Percentiles rank a stretch among this genome's conserved stretches.
Evolutionary conservation across 92 coral and sea anemone genomes (phyloP).

Genomic region (Isaurus tuberculatus): DNA sequence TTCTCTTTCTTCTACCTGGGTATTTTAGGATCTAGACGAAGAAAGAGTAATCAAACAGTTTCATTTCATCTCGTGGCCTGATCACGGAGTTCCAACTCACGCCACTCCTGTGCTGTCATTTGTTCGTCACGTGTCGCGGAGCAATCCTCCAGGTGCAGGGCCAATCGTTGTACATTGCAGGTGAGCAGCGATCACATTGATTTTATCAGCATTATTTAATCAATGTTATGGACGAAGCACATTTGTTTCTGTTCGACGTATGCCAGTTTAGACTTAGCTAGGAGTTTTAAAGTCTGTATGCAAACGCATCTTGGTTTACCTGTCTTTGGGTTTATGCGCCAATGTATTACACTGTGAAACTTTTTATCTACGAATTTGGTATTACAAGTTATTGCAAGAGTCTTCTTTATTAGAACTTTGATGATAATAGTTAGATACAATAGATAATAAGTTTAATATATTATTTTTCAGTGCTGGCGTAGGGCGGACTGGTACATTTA

Average conservation of each 20-base stretch:
- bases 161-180: conserved; percentile 94
- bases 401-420: too few relatives aligned
- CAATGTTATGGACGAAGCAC: neutral
- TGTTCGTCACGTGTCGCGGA: conserved; percentile 76
- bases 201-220: neutral
- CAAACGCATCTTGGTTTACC: too few relatives aligned
- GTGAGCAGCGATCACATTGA: conserved; percentile 39
- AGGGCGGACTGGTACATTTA: conserved; percentile 95
- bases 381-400: too few relatives aligned
- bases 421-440: too few relatives aligned
- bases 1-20: too few relatives aligned
- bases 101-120: conserved; percentile 90
- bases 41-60: conserved; percentile 84
- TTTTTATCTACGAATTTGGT: too few relatives aligned
- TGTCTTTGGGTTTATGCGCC: too few relatives aligned
- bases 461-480: conserved; percentile 90
- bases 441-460: too few relatives aligned
- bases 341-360: too few relatives aligned
- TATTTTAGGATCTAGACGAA: conserved; percentile 70
- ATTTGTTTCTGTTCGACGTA: too few relatives aligned
- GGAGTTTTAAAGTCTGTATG: too few relatives aligned
- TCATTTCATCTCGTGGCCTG: conserved; percentile 98
- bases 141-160: conserved; percentile 81
- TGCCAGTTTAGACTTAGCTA: too few relatives aligned
- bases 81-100: conserved; percentile 97